Conservation (phyloP, 2,797 vertebrate genomes). For the Poeciliopsis gracilis region DNA sequence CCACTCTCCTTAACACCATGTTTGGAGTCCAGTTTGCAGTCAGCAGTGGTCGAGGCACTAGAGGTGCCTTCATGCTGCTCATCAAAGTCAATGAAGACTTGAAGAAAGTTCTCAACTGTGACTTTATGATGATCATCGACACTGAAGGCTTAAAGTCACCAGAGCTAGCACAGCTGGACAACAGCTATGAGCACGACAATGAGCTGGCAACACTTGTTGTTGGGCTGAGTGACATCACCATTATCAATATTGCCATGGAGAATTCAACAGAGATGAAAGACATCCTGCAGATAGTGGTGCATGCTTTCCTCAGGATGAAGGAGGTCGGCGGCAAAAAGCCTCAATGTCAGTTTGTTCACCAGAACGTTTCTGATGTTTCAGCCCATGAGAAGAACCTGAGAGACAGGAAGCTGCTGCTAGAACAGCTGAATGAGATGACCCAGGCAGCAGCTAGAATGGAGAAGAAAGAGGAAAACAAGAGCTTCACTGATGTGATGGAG, state of each 20-base stretch:
- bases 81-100: constrained; percentile 72
- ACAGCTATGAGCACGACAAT: constrained; percentile 78
- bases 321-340: constrained; percentile 72
- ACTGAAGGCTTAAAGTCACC: constrained; percentile 79
- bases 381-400: constrained; percentile 75
- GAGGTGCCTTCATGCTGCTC: constrained; percentile 79
- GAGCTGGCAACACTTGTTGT: constrained; percentile 79
- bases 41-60: constrained; percentile 78
- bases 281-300: constrained; percentile 74
- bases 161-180: constrained; percentile 71
- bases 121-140: constrained; percentile 77
- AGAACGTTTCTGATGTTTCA: constrained; percentile 77
- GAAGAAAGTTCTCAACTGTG: constrained; percentile 70
- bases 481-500: constrained; percentile 75
- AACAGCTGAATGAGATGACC: constrained; percentile 76
- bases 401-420: constrained; percentile 65
- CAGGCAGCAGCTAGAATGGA: constrained; percentile 75
- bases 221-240: constrained; percentile 76
- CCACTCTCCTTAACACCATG: constrained; percentile 80
- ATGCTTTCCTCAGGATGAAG: constrained; percentile 79
- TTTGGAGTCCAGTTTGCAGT: constrained; percentile 86
- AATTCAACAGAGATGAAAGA: constrained; percentile 79
- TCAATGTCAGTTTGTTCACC: constrained; percentile 77
- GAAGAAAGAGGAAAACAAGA: constrained; percentile 52
- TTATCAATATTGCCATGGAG: constrained; percentile 78